These are phyloP conservation scores for rabbit (Oryctolagus cuniculus) DNA, from an alignment of 2,113 vertebrate species.

Conservation along the genomic window DNA sequence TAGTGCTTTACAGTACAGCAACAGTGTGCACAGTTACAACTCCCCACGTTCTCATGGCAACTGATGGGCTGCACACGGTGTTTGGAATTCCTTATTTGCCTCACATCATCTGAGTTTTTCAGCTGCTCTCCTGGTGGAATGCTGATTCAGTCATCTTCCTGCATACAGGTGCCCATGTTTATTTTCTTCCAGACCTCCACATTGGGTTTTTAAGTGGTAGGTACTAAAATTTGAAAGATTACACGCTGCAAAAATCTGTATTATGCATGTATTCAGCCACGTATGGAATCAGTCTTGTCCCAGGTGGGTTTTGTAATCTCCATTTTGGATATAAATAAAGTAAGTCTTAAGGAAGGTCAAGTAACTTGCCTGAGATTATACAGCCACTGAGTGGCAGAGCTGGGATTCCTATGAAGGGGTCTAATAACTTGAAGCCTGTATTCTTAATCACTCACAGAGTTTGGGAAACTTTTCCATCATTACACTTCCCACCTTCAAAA, in stretches of 20 bases:
- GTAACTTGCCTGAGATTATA: neutral
- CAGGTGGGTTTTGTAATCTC: neutral
- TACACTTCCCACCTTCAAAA: neutral
- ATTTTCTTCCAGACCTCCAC: conserved; percentile 52
- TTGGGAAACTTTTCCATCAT: neutral
- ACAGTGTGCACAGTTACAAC: neutral
- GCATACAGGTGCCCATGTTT: neutral
- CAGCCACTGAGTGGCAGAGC: no score
- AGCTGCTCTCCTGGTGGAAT: neutral
- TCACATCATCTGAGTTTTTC: conserved; percentile 30
- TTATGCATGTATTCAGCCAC: neutral
- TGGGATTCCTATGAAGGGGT: neutral
- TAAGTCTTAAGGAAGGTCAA: neutral
- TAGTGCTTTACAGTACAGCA: neutral
- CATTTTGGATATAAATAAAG: neutral
- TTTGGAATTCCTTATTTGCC: neutral
- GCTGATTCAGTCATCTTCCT: neutral
- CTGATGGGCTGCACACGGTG: neutral
- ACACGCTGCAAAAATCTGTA: neutral
- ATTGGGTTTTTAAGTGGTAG: neutral
- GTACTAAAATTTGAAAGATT: conserved; percentile 50
- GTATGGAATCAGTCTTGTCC: neutral
- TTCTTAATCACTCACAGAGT: neutral
- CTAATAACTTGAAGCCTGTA: neutral
- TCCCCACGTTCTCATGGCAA: conserved; percentile 11